Conservation (phyloP, 2,797 vertebrate genomes). For the Podarcis siculus region DNA sequence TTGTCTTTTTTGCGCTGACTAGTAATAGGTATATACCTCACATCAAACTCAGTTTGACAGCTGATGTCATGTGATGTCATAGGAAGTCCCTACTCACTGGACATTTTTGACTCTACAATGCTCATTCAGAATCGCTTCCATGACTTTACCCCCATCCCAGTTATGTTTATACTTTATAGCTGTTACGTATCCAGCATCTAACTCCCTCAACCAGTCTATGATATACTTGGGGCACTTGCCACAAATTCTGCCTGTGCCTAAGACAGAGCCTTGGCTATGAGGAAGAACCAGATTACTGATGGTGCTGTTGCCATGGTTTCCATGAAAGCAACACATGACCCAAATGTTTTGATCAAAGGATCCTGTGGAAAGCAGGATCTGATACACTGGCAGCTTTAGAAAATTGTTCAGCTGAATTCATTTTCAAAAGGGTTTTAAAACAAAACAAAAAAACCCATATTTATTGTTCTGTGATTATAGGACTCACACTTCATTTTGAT, state of each 20-base stretch:
- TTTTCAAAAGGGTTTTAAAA: neutral
- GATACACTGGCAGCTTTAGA: neutral
- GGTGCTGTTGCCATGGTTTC: conserved; percentile 29
- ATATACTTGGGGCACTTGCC: neutral
- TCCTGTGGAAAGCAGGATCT: conserved; percentile 4
- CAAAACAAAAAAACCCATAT: neutral
- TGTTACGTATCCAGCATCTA: neutral
- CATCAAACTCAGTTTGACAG: too few relatives aligned
- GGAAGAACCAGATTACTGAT: neutral
- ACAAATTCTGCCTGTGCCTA: neutral
- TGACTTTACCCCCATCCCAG: neutral
- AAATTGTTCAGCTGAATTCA: neutral
- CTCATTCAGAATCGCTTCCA: neutral
- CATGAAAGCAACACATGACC: conserved; percentile 18
- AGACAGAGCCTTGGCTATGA: neutral
- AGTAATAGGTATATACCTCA: too few relatives aligned
- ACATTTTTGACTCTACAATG: neutral
- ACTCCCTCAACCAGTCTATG: neutral
- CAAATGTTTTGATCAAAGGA: conserved; percentile 25
- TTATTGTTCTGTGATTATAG: neutral
- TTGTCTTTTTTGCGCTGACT: neutral
- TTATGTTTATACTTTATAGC: neutral
- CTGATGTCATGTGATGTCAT: too few relatives aligned
- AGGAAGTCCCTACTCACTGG: too few relatives aligned
- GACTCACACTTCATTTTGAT: neutral